These are phyloP conservation scores for Pelecanus crispus DNA, from an alignment of 2,113 vertebrate species.

Conservation along the genomic window DNA sequence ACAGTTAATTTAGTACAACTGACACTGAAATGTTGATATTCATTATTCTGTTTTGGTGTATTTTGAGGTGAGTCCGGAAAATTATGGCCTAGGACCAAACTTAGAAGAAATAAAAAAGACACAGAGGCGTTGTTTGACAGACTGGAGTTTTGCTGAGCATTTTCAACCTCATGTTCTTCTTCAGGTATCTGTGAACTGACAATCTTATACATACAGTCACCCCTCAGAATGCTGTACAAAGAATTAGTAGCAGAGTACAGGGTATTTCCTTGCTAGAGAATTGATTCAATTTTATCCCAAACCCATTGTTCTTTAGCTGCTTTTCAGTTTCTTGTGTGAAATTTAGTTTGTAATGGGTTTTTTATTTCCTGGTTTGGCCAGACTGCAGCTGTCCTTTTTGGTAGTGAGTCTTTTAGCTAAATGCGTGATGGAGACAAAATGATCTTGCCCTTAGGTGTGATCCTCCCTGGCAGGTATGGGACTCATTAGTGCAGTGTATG, in stretches of 20 bases:
- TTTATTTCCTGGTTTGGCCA: not conserved
- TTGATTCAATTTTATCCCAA: not conserved
- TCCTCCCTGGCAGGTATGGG: not conserved
- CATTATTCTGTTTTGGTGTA: not conserved
- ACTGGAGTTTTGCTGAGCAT: conserved; percentile 85
- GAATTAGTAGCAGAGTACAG: not conserved
- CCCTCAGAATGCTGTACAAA: not conserved
- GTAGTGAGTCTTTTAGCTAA: not conserved
- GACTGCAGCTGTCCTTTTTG: not conserved
- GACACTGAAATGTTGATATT: not conserved
- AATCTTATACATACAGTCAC: not conserved
- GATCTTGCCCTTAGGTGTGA: not conserved
- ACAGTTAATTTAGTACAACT: conserved; percentile 6
- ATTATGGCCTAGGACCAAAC: not conserved
- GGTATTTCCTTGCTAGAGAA: not conserved
- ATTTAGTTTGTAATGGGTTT: not conserved
- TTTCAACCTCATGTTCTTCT: conserved; percentile 75
- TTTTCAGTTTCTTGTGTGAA: not conserved
- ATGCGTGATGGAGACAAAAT: not conserved
- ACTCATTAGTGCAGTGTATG: not conserved
- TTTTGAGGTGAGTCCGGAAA: conserved; percentile 54
- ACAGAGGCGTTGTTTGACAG: conserved; percentile 75
- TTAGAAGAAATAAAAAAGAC: conserved; percentile 75
- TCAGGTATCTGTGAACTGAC: conserved; percentile 77
- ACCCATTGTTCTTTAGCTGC: not conserved